These are phyloP conservation scores for Serrognathus titanus DNA, from an alignment of 2,888 invertebrate genomes.

Conservation along the genomic window DNA sequence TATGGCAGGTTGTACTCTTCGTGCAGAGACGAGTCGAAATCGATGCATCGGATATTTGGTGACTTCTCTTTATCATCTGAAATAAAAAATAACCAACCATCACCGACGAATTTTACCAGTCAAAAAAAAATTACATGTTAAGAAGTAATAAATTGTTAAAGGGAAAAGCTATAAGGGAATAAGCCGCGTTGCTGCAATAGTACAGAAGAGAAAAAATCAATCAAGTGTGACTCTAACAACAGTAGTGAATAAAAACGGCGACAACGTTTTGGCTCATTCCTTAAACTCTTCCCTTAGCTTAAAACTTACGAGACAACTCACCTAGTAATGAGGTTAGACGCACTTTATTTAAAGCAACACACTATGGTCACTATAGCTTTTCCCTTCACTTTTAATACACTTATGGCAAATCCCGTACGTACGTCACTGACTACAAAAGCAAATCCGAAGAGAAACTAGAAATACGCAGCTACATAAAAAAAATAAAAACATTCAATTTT, in stretches of 20 bases:
- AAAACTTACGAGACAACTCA: conserved; percentile 44
- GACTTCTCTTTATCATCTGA: conserved; percentile 33
- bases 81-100: conserved; percentile 19
- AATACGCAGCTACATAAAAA: no score
- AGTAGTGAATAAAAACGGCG: conserved; percentile 12
- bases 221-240: conserved; percentile 8
- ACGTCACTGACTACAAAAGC: background rate
- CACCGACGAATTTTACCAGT: background rate
- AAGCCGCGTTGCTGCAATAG: conserved; percentile 50
- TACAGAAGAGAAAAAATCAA: conserved; percentile 4
- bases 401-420: background rate
- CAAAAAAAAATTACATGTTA: conserved; percentile 1
- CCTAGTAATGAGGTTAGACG: conserved; percentile 33
- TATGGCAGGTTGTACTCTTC: conserved; percentile 53
- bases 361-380: conserved; percentile 75
- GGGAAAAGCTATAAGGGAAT: conserved; percentile 75
- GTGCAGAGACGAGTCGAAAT: conserved; percentile 52
- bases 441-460: background rate
- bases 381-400: conserved; percentile 52
- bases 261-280: conserved; percentile 47
- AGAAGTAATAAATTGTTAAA: conserved; percentile 39
- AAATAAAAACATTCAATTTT: no score
- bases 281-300: conserved; percentile 50
- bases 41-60: conserved; percentile 36
- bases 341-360: conserved; percentile 33